Base-by-base conservation (phyloP, 2,888 invertebrate species). In the Galerucella pusilla region DNA sequence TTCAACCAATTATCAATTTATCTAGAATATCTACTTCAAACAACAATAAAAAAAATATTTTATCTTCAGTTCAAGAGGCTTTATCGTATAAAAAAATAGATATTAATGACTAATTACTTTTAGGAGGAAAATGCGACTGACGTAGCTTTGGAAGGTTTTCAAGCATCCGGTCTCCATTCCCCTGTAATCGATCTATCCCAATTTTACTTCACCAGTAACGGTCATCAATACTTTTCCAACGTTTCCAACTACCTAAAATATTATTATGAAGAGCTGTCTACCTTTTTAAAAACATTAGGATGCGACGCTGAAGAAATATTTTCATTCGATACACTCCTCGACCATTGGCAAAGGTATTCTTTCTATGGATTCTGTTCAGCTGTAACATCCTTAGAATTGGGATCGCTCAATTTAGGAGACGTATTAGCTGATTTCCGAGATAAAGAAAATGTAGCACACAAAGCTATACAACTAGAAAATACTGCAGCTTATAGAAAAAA, bases 101-200 rank as follows among this genome's bases (percentile, higher is more conserved):
- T 35, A 6, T 6, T 52, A 52, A n/a, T 52, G n/a, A n/a, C 6
- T 63, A 42, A n/a, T 63, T 45, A n/a, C 5, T 63, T 63, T 6
- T 16, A 65, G 64, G 64, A 6, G 20, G 64, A 65, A 65, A 16
- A 65, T 46, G 64, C 46, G 0, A 45, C 46, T 12, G 64, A 65
- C 46, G 46, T 65, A n/a, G 46, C 25, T 3, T 12, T 65, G 16
- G 20, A 42, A 42, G 46, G 46, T 65, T 65, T 65, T 2, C 64
- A 65, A 46, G 20, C 46, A 45, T 65, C 46, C 0, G 64, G 64
- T 20, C 64, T 65, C 3, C 64, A 65, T 45, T 65, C 64, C 5
- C 64, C 64, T 12, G 16, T 65, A 42, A 65, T 65, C 64, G 64
- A 65, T 65, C 64, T 65, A 42, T 65, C 64, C 3, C 16, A 65